A percentile compares a stretch with the other conserved stretches of the same genome.
Conservation (phyloP, 2,888 invertebrate genomes). For the Mythimna lalbum region DNA sequence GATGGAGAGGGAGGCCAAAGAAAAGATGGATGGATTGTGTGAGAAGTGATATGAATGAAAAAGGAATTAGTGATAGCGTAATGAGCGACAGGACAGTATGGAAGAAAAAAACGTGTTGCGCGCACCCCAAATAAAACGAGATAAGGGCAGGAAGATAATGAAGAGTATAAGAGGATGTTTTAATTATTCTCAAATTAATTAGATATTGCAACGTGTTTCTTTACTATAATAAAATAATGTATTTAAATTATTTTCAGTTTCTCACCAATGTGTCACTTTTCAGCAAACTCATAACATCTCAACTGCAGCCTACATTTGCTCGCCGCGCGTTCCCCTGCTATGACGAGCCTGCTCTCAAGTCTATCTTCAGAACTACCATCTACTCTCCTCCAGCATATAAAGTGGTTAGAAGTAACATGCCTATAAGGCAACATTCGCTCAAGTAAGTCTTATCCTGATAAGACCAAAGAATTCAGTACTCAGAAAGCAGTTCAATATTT, state of each 20-base stretch:
- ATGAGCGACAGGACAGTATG: no score
- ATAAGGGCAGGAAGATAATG: no score
- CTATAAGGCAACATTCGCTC: constrained; percentile 69
- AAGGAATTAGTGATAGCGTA: no score
- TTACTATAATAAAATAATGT: background rate
- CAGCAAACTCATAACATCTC: constrained; percentile 92
- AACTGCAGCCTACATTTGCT: constrained; percentile 92
- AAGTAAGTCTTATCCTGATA: constrained; percentile 70
- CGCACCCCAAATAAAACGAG: no score
- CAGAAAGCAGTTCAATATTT: background rate
- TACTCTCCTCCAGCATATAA: constrained; percentile 85
- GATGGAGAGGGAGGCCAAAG: no score
- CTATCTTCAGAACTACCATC: constrained; percentile 92
- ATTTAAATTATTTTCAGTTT: background rate
- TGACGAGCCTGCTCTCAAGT: constrained; percentile 93
- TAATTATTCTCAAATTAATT: no score
- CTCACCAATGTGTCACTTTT: background rate
- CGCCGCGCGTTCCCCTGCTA: constrained; percentile 94
- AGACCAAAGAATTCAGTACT: background rate
- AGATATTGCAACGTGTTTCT: background rate
- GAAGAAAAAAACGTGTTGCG: no score
- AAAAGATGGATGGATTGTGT: no score
- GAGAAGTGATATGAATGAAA: no score
- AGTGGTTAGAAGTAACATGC: constrained; percentile 83
- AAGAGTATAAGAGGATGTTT: no score